Base-by-base conservation (phyloP, 1,140 invertebrate genomes). In the Himalopsyche phryganea region DNA sequence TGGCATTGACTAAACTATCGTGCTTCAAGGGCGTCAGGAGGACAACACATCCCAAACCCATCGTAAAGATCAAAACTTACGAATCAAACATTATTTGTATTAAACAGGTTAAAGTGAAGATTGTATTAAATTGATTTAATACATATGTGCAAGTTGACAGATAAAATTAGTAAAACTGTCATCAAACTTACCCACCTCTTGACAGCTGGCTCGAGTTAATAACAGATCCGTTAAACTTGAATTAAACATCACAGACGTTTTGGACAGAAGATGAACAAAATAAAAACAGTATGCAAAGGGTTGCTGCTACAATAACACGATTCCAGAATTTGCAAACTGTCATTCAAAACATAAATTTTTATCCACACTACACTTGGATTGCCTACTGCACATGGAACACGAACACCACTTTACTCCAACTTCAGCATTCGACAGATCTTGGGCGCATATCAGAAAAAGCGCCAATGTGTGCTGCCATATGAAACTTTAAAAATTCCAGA, bases 141-240 rank as follows among this genome's bases (percentile, higher is more conserved):
- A 28, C 3, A 5, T 28, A 9, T 28, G 23, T 9, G 23, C 23
- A 5, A 9, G 23, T 53, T 48, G 46, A 56, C 54, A 58, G 41
- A 46, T 17, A 40, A 36, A 33, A 46, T 51, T 51, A 51, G 49
- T 58, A 45, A 58, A 58, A 38, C 49, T 51, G 42, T 58, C 48
- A 51, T 50, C 70, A 77, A 75, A 80, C 78, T 81, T 81, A 81
- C 80, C 79, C 76, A 81, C 80, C 80, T 81, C 80, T 81, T 81
- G 79, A 77, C 80, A 81, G 73, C 72, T 74, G 71, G 75, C 78
- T 66, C 73, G 69, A 68, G 75, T 73, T 65, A 79, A 69, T 67
- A 78, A 41, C 41, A 61, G 33, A 62, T 66, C 61, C 20, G 36
- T 17, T 42, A 56, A 42, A 28, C 23, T 41, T 41, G 45, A 50